Conservation (phyloP, 2,888 invertebrate species). For the Julus scandinavius region DNA sequence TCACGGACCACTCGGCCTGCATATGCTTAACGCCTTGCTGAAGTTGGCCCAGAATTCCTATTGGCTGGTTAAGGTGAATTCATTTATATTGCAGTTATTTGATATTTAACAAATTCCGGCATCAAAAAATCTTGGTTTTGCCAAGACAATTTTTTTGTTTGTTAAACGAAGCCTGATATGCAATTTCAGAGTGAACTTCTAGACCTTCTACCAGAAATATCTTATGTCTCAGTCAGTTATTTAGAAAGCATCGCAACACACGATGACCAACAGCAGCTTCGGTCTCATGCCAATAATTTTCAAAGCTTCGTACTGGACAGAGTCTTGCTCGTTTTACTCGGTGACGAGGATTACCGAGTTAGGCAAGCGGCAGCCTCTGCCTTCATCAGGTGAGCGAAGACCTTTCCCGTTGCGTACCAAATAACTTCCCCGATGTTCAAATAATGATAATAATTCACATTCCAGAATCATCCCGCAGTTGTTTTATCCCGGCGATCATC, state of each 20-base stretch:
- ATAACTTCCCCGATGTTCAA: too few species aligned
- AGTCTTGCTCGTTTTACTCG: slow-evolving; percentile 74
- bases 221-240: slow-evolving; percentile 72
- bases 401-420: background rate
- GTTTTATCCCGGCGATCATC: slow-evolving; percentile 66
- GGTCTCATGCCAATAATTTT: slow-evolving; percentile 63
- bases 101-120: background rate
- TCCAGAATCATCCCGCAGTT: slow-evolving; percentile 65
- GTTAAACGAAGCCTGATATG: background rate
- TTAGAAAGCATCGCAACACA: slow-evolving; percentile 64
- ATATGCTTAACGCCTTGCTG: slow-evolving; percentile 74
- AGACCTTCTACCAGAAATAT: slow-evolving; percentile 73
- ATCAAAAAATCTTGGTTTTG: too few species aligned
- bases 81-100: background rate
- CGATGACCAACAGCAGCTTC: background rate
- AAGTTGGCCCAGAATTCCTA: slow-evolving; percentile 78
- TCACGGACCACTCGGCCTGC: slow-evolving; percentile 71
- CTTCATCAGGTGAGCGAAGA: slow-evolving; percentile 69
- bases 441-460: background rate
- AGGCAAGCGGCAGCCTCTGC: slow-evolving; percentile 77
- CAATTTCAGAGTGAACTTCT: slow-evolving; percentile 72
- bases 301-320: slow-evolving; percentile 73
- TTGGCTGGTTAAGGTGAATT: slow-evolving; percentile 82
- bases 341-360: slow-evolving; percentile 82
- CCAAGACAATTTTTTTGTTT: too few species aligned